phyloP scores from a whole-genome alignment of 2,888 invertebrate genomes.

The Ephialtes manifestator region DNA sequence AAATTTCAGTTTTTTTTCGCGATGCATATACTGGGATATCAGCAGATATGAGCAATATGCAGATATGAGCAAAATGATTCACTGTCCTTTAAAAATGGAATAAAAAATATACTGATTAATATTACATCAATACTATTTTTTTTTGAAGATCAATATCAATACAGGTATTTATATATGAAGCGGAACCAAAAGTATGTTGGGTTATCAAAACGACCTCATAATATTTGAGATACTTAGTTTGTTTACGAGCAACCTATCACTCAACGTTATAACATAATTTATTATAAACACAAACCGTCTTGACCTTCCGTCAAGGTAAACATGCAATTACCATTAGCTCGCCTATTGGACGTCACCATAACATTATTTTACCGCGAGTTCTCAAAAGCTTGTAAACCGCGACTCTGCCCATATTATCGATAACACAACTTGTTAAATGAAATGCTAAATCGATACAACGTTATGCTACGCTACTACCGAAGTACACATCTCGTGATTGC shows the following conservation, averaged over 20 bases:
- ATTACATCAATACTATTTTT: no score
- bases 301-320: slow-evolving; percentile 17
- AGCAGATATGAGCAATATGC: no score
- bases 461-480: slow-evolving; percentile 5
- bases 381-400: not conserved
- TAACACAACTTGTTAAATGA: not conserved
- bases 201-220: not conserved
- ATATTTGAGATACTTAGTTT: not conserved
- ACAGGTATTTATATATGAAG: not conserved
- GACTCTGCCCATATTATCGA: not conserved
- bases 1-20: no score
- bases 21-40: no score
- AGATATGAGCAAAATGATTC: no score
- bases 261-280: not conserved
- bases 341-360: not conserved
- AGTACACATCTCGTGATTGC: slow-evolving; percentile 45
- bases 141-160: no score
- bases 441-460: not conserved
- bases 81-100: not conserved
- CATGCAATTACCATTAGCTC: not conserved
- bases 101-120: not conserved
- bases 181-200: not conserved
- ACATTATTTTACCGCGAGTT: not conserved
- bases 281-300: not conserved
- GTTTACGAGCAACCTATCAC: not conserved